A percentile compares a stretch with the other conserved stretches of the same genome.
phyloP scores from a whole-genome alignment of 2,797 vertebrate genomes.

The Semotilus atromaculatus region DNA sequence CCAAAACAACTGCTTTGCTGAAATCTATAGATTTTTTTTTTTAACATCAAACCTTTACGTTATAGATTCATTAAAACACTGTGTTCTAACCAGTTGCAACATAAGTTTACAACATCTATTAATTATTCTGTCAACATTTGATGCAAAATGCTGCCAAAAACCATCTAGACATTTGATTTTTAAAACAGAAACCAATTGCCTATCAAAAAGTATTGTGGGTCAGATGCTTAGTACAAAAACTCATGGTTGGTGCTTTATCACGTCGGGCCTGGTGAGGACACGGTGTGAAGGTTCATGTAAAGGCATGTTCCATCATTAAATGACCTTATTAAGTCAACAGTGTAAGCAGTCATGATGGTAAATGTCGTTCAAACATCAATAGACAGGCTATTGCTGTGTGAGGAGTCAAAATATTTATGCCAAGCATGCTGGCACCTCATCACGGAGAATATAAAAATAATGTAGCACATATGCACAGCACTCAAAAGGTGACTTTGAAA shows the following conservation, averaged over 20 bases:
- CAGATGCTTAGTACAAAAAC: not conserved
- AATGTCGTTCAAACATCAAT: not conserved
- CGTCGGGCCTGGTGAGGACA: not conserved
- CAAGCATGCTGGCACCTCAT: conserved; percentile 9
- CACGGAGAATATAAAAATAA: conserved; percentile 14
- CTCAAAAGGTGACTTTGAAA: conserved; percentile 6
- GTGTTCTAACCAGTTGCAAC: not conserved
- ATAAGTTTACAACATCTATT: not conserved
- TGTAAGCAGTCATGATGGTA: not conserved
- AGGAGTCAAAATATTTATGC: conserved; percentile 13
- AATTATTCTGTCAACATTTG: not conserved
- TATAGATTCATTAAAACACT: not conserved
- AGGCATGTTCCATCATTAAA: conserved; percentile 12
- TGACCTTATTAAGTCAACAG: conserved; percentile 7
- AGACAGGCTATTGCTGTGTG: not conserved
- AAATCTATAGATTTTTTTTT: not conserved
- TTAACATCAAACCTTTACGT: not conserved
- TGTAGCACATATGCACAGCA: not conserved
- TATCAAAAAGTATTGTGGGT: not conserved
- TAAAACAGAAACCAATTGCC: not conserved
- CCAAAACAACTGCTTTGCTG: not conserved
- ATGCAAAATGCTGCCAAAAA: not conserved
- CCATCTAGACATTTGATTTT: not conserved
- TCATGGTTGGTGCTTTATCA: not conserved
- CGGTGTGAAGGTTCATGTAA: not conserved